Evolutionary conservation across 2,888 invertebrate genomes (phyloP).

Genomic region (Patella caerulea): DNA sequence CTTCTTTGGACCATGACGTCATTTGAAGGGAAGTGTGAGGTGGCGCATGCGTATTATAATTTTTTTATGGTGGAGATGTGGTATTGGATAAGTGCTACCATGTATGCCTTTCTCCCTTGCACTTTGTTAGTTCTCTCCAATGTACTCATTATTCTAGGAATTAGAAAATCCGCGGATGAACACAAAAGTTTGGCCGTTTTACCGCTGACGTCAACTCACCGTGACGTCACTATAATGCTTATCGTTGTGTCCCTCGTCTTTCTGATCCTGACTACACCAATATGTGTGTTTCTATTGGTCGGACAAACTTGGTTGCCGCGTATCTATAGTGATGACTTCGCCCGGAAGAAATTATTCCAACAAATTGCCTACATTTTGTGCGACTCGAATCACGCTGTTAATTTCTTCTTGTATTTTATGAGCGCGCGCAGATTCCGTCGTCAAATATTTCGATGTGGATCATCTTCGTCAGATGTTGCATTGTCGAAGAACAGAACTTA

Average conservation of each 20-base stretch:
- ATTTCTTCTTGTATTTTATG: conserved; percentile 40
- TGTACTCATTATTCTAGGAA: conserved; percentile 49
- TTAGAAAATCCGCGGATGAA: conserved; percentile 16
- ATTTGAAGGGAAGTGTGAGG: background rate
- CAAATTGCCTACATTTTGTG: conserved; percentile 37
- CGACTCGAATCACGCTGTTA: conserved; percentile 43
- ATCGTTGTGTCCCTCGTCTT: conserved; percentile 54
- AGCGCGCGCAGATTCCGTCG: conserved; percentile 38
- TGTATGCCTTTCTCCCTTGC: conserved; percentile 55
- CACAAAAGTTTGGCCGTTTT: background rate
- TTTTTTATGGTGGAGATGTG: conserved; percentile 48
- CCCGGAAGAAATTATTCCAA: conserved; percentile 30
- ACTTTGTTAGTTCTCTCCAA: conserved; percentile 50
- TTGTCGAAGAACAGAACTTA: background rate
- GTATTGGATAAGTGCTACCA: conserved; percentile 57
- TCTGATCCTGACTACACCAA: conserved; percentile 53
- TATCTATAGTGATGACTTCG: conserved; percentile 23
- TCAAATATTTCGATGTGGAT: conserved; percentile 27
- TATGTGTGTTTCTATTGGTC: conserved; percentile 54
- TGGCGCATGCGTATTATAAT: conserved; percentile 15
- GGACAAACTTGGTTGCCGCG: conserved; percentile 42
- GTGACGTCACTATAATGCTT: conserved; percentile 55
- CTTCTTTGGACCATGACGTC: conserved; percentile 17
- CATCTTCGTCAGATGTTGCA: background rate
- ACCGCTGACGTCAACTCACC: conserved; percentile 15